Evolutionary conservation across 2,797 vertebrate genomes (phyloP), one percentile per base, ranked within the genome.

Genomic region (Eupleurogrammus muticus): DNA sequence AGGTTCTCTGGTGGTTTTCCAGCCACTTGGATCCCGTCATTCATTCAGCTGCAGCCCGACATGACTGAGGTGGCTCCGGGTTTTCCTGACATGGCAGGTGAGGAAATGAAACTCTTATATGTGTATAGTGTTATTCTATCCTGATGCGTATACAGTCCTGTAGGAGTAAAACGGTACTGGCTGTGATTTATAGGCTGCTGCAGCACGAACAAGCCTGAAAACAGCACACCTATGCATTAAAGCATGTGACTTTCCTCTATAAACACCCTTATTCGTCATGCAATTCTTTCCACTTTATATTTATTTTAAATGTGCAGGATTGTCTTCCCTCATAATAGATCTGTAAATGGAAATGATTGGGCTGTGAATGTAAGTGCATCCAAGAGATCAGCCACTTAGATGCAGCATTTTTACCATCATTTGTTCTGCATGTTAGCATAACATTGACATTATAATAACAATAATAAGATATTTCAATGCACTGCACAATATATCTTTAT

Each of bases 41-140:
- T 34, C 12, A 28, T 1, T 47, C 19, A 5, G 49, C 4, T 53
- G 13, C 1, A 16, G 5, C 13, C 34, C n/a, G 51, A 49, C 24
- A 91, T 90, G 88, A 87, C 87, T n/a, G 54, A 79, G 24, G 86
- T 89, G 59, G 79, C 75, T 55, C 23, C 86, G 1, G 62, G 72
- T 28, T 50, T 20, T 16, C 19, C 56, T 4, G 82, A 81, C 48
- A 74, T 88, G 87, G 75, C 90, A 86, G 91, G 91, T 92, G 72
- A 86, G 90, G 2, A 48, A 1, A 0, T 28, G 5, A 36, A 0
- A 51, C 34, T 1, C 24, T 3, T 1, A 19, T 1, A 32, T 35
- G 49, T 19, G 5, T 1, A 9, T 38, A 8, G 5, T 2, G 2
- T 34, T 7, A 38, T 28, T 11, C 28, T 6, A 28, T 28, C 4